phyloP scores from a whole-genome alignment of 2,113 vertebrate species.

The Halichoeres trimaculatus region DNA sequence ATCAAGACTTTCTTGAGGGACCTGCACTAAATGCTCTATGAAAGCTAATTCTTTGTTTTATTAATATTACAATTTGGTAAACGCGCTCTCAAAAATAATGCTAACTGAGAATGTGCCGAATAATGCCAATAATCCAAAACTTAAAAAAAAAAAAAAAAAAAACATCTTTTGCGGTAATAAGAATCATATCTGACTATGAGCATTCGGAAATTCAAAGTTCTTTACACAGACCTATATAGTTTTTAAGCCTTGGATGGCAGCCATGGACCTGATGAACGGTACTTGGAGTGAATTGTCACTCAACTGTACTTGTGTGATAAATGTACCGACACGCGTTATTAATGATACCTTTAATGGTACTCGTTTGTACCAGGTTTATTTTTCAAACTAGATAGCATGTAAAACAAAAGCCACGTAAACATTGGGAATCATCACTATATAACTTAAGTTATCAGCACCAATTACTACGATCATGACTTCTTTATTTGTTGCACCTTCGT shows the following conservation, averaged over 20 bases:
- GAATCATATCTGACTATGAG: not conserved
- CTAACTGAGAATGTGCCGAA: not conserved
- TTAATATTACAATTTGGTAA: not conserved
- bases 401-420: no score
- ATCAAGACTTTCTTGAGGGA: not conserved
- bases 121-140: fast-evolving
- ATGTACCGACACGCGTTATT: no score
- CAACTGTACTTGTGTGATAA: no score
- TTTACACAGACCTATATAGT: no score
- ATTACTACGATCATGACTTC: fast-evolving
- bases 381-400: fast-evolving
- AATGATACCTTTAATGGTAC: constrained; percentile 15
- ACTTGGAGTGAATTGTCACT: no score
- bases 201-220: no score
- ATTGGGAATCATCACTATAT: no score
- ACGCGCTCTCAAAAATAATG: not conserved
- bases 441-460: fast-evolving
- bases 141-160: constrained; percentile 45
- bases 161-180: constrained; percentile 26
- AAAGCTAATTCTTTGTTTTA: not conserved
- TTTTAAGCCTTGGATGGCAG: no score
- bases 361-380: fast-evolving
- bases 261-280: no score
- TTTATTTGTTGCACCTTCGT: not conserved
- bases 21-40: not conserved